A percentile compares a stretch with the other conserved stretches of the same genome.
phyloP scores from a whole-genome alignment of 2,888 invertebrate species.

The Strigamia crassipes region DNA sequence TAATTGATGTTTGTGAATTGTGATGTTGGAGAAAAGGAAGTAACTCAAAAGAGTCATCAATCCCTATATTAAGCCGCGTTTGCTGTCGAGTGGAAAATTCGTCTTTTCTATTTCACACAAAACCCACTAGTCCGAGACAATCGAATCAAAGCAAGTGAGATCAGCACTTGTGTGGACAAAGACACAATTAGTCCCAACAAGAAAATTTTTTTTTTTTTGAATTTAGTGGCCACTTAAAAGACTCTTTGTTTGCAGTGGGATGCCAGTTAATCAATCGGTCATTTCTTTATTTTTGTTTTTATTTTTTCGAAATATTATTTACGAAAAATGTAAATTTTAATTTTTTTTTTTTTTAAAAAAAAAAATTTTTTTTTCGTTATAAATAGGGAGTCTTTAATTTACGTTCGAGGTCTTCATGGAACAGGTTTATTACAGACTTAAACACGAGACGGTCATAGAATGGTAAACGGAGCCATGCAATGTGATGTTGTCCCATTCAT shows the following conservation, averaged over 20 bases:
- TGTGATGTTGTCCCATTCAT: background rate
- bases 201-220: background rate
- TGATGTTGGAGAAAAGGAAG: too few species aligned
- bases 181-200: constrained; percentile 14
- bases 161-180: constrained; percentile 21
- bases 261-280: too few species aligned
- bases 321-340: too few species aligned
- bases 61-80: background rate
- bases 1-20: too few species aligned
- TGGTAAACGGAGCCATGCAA: background rate
- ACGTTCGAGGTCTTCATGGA: background rate
- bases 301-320: background rate
- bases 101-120: constrained; percentile 22
- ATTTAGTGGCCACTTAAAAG: constrained; percentile 24
- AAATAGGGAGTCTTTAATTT: background rate
- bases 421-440: constrained; percentile 28
- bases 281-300: background rate
- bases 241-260: background rate
- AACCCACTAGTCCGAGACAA: constrained; percentile 30
- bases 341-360: too few species aligned
- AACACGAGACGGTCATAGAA: constrained; percentile 18
- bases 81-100: constrained; percentile 19
- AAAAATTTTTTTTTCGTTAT: too few species aligned
- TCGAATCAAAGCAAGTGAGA: constrained; percentile 26
- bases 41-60: constrained; percentile 2